Percentiles rank a stretch among this genome's conserved stretches.
phyloP scores from a whole-genome alignment of 2,888 invertebrate species.

The Pachliopta kotzebuea region DNA sequence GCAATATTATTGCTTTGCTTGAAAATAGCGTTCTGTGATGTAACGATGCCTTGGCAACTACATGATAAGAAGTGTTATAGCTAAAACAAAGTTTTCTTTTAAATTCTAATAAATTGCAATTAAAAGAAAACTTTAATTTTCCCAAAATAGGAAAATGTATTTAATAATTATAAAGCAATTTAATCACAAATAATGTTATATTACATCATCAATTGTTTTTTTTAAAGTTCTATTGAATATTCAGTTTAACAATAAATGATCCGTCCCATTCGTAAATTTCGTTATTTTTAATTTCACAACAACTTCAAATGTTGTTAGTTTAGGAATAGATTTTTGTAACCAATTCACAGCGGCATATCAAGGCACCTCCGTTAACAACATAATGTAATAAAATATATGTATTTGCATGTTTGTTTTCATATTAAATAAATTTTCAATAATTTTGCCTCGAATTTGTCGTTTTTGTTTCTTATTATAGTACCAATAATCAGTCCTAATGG shows the following conservation, averaged over 20 bases:
- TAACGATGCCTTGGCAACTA: conserved; percentile 63
- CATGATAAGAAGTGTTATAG: conserved; percentile 52
- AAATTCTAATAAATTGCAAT: conserved; percentile 37
- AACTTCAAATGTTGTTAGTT: conserved; percentile 21
- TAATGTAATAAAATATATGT: conserved; percentile 66
- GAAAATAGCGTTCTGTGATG: conserved; percentile 68
- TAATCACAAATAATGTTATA: conserved; percentile 23
- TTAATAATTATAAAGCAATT: conserved; percentile 20
- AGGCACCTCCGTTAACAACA: conserved; percentile 58
- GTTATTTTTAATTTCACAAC: conserved; percentile 21
- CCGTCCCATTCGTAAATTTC: conserved; percentile 54
- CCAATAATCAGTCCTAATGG: too few species aligned
- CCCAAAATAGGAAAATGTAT: conserved; percentile 33
- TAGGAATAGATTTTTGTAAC: conserved; percentile 50
- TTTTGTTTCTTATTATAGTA: conserved; percentile 30
- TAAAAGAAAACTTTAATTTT: conserved; percentile 43
- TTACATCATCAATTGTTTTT: conserved; percentile 16
- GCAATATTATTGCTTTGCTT: conserved; percentile 36
- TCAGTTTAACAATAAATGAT: conserved; percentile 36
- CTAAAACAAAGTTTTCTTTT: conserved; percentile 47
- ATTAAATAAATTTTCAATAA: conserved; percentile 64
- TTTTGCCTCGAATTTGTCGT: conserved; percentile 25
- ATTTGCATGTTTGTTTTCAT: conserved; percentile 75
- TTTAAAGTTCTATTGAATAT: conserved; percentile 6
- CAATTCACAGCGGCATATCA: conserved; percentile 65